Percentiles rank a stretch among this genome's conserved stretches.
Evolutionary conservation across 2,888 invertebrate species (phyloP).

Genomic region (Lottia scabra): DNA sequence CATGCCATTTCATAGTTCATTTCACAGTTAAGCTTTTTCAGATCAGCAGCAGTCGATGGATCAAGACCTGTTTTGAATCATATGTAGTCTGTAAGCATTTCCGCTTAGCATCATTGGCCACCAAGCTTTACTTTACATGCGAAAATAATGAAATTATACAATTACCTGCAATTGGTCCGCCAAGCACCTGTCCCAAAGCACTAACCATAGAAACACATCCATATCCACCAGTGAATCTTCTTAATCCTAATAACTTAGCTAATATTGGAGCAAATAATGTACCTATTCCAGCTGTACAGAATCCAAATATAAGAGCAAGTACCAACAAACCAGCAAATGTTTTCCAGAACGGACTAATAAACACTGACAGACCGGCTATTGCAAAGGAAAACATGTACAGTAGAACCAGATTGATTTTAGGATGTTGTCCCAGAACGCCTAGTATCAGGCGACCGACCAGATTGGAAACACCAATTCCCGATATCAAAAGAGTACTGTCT

Average conservation of each 20-base stretch:
- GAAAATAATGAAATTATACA: background rate
- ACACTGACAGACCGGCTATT: slow-evolving; percentile 37
- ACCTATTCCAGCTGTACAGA: slow-evolving; percentile 43
- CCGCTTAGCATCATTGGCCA: too few species aligned
- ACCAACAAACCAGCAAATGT: slow-evolving; percentile 34
- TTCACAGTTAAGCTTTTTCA: too few species aligned
- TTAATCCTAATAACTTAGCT: slow-evolving; percentile 39
- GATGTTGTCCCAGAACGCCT: slow-evolving; percentile 37
- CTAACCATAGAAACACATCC: slow-evolving; percentile 46
- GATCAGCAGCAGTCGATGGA: too few species aligned
- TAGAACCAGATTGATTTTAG: slow-evolving; percentile 27
- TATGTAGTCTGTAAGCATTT: too few species aligned
- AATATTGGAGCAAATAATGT: slow-evolving; percentile 39
- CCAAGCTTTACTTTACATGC: too few species aligned
- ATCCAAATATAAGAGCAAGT: slow-evolving; percentile 38
- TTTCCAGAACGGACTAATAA: slow-evolving; percentile 29
- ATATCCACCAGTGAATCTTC: slow-evolving; percentile 43
- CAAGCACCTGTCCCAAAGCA: slow-evolving; percentile 44
- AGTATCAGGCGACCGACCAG: slow-evolving; percentile 42
- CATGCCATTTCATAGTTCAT: too few species aligned
- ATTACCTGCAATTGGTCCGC: slow-evolving; percentile 49
- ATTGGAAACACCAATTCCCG: slow-evolving; percentile 45
- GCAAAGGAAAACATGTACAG: slow-evolving; percentile 37
- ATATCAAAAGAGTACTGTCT: slow-evolving; percentile 40
- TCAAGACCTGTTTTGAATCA: too few species aligned